Conservation (phyloP, 2,113 vertebrate genomes). For the Clarias batrachus region DNA sequence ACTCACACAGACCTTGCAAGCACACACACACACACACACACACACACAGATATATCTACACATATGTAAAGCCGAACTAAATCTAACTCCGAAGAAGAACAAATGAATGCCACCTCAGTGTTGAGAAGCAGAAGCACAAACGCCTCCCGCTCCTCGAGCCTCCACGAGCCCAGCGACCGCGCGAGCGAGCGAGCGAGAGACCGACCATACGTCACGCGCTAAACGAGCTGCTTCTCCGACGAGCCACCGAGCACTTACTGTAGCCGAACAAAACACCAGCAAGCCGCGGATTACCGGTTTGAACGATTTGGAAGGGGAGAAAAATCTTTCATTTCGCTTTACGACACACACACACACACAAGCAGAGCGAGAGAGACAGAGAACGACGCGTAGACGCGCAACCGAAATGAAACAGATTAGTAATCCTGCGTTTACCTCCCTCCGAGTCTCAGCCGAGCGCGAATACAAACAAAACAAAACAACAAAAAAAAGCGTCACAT, state of each 20-base stretch:
- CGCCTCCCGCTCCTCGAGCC: background rate
- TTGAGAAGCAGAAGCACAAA: conserved; percentile 14
- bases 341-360: background rate
- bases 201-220: background rate
- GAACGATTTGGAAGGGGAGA: background rate
- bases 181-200: background rate
- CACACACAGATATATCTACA: background rate
- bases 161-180: conserved; percentile 11
- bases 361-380: background rate
- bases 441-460: conserved; percentile 23
- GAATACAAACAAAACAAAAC: background rate
- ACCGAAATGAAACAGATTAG: conserved; percentile 39
- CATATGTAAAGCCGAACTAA: background rate
- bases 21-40: background rate
- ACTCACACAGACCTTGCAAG: too few species aligned
- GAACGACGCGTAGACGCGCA: background rate
- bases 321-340: conserved; percentile 23
- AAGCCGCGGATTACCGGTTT: background rate
- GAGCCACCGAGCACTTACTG: conserved; percentile 23
- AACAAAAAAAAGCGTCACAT: conserved; percentile 12
- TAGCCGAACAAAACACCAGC: background rate
- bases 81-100: background rate
- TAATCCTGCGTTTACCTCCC: conserved; percentile 54
- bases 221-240: conserved; percentile 34
- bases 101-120: background rate